Base-by-base conservation (phyloP, 2,113 vertebrate genomes). In the Neolamprologus falcicula region DNA sequence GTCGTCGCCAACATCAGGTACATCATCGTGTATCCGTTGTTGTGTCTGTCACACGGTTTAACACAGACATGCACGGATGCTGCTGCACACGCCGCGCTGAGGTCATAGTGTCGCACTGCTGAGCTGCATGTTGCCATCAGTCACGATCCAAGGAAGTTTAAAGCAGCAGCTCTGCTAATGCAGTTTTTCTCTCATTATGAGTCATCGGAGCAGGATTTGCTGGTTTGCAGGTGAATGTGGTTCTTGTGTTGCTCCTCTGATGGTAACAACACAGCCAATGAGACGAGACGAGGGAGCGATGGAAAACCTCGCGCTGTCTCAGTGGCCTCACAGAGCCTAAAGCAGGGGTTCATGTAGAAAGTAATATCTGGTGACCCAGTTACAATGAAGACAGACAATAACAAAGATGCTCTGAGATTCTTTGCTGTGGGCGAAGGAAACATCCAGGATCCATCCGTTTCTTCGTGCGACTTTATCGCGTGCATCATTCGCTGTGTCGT, bases 351-450 rank as follows among this genome's bases (percentile, higher is more conserved):
- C 85, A 57, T 26, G 71, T 19, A 73, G 52, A 85, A 83, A 82
- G 85, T 84, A 89, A 87, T 87, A 91, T 90, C 73, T 4, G 28
- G 13, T 61, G 82, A 88, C 86, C 83, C 89, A 71, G 57, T 88
- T 87, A 87, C 87, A 63, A 53, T 54, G 68, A 81, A 84, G 80
- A 86, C 83, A 84, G 85, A 88, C 89, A 73, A 90, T 82, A 83
- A 89, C 52, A 84, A 59, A 86, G 85, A 82, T 57, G 87, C 31
- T 83, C 68, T 85, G 87, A 88, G 61, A 86, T 19, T 24, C 63
- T 26, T 9, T 4, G 84, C 92, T 78, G 17, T 68, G n/a, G 81
- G 87, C 57, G 1, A 12, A 19, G 24, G 24, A 73, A 17, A 85
- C n/a, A 55, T 47, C 9, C 42, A 76, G 40, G 68, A 28, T 47